phyloP scores from a whole-genome alignment of 2,888 invertebrate species.

The Chaetogeoica ovagalla region DNA sequence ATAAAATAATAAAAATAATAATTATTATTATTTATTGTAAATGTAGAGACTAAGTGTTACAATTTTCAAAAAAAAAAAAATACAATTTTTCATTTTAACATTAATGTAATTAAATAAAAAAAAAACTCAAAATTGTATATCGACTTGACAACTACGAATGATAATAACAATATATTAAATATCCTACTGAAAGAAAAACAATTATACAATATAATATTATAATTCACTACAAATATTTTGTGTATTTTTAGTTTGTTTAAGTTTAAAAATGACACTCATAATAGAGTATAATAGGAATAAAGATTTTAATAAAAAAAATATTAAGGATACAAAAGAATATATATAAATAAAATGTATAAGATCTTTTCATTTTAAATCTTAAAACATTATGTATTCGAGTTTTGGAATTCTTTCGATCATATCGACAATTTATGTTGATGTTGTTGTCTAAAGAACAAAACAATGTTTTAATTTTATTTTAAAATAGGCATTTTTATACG shows the following conservation, averaged over 20 bases:
- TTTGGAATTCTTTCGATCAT: background rate
- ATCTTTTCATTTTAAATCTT: background rate
- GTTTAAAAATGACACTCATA: too few relatives aligned
- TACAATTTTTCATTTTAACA: background rate
- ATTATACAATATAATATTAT: constrained; percentile 12
- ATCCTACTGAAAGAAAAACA: background rate
- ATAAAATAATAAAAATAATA: too few relatives aligned
- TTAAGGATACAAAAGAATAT: background rate
- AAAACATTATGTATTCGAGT: background rate
- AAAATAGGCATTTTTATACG: too few relatives aligned
- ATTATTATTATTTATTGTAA: too few relatives aligned
- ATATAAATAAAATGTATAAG: background rate
- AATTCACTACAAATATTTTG: background rate
- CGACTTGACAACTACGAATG: background rate
- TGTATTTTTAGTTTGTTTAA: too few relatives aligned
- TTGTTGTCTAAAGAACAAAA: constrained; percentile 9
- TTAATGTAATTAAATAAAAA: constrained; percentile 16
- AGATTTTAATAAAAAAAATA: background rate
- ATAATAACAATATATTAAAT: background rate
- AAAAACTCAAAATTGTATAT: background rate
- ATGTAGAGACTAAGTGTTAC: too few relatives aligned
- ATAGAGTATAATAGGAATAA: too few relatives aligned
- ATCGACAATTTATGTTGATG: background rate
- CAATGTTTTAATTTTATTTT: background rate
- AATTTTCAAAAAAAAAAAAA: too few relatives aligned